phyloP scores from a whole-genome alignment of 2,113 vertebrate genomes.

The Corythoichthys haematopterus region DNA sequence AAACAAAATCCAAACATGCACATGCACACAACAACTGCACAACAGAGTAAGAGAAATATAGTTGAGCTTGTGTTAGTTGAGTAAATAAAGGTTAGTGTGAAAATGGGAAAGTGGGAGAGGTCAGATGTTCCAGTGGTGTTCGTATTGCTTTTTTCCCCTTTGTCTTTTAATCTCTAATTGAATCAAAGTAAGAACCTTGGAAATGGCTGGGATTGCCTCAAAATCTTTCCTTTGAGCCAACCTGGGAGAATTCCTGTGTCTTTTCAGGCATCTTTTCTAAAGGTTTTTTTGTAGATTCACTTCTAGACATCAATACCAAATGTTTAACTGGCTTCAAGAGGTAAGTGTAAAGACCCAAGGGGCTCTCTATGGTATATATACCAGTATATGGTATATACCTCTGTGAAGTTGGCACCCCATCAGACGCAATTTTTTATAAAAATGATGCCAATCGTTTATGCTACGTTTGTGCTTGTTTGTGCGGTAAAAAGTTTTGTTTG shows the following conservation, averaged over 20 bases:
- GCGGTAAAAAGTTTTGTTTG: too few species aligned
- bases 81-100: neutral
- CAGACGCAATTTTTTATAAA: too few species aligned
- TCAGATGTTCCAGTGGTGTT: neutral
- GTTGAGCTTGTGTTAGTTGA: neutral
- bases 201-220: neutral
- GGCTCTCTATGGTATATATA: too few species aligned
- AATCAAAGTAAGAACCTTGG: neutral
- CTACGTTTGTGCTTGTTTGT: too few species aligned
- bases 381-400: too few species aligned
- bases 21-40: neutral
- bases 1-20: neutral
- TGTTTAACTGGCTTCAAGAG: too few species aligned
- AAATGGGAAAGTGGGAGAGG: neutral
- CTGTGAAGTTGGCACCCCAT: too few species aligned
- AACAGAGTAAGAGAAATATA: neutral
- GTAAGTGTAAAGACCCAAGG: too few species aligned
- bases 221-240: neutral
- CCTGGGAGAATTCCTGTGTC: neutral
- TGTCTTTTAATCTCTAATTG: neutral
- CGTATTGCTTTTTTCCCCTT: neutral
- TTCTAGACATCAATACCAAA: too few species aligned
- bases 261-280: neutral
- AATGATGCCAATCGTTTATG: too few species aligned
- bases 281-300: neutral